Base-by-base conservation (phyloP, 2,888 invertebrate genomes). In the Eulithis prunata region DNA sequence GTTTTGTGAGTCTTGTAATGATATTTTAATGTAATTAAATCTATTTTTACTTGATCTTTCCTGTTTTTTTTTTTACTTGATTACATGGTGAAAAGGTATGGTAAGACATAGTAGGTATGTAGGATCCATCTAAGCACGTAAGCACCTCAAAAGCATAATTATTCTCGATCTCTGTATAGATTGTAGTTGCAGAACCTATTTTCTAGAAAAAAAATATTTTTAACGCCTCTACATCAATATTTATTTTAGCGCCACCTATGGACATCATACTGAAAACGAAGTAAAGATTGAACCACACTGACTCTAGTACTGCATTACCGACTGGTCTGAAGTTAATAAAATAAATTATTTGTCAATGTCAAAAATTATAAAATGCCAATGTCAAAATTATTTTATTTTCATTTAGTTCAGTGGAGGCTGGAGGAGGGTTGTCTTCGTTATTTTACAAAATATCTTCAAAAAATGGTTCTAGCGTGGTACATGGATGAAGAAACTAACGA, bases 401-500 rank as follows among this genome's bases (percentile, higher is more conserved):
- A 0, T 41, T 41, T 41, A 3, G 4, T 41, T 1, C 10, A 41
- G 41, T 41, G 1, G 41, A 8, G 41, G 41, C 5, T 41, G 1
- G 41, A 8, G 41, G 41, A 41, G 10, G 3, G 8, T 41, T 41
- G 1, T 8, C 8, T 41, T 41, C 8, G 32, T 32, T 32, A n/a
- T 41, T 41, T 8, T 41, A 2, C 41, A 8, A 41, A 7, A 43
- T 28, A 41, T 46, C 11, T 8, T 45, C n/a, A 45, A 47, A 74
- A 60, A 82, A 98, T 98, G 98, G 98, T 98, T 28, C 94, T 94
- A 77, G 96, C 95, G 13, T 99, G 98, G 98, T 97, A 95, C 79
- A 97, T 97, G 97, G 95, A 96, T 74, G 93, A 93, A 51, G 89
- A 93, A 13, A 84, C 83, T 12, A 85, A 64, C 32, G 98, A 99